These are phyloP conservation scores for Deilephila porcellus DNA, from an alignment of 2,888 invertebrate genomes.

Conservation along the genomic window DNA sequence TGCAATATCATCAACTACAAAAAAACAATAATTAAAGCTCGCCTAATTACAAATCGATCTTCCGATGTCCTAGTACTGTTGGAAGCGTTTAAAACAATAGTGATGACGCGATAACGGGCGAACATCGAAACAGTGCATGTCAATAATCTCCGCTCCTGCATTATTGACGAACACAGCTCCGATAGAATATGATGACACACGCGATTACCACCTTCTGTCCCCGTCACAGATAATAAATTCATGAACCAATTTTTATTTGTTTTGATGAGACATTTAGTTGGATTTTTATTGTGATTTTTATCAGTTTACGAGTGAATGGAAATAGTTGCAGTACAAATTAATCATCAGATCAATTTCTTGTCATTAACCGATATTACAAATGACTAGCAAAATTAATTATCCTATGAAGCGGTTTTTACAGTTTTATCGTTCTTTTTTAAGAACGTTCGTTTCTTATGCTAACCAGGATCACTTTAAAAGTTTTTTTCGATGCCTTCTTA, in stretches of 20 bases:
- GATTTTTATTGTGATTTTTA: conserved; percentile 48
- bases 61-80: conserved; percentile 63
- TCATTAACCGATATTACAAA: background rate
- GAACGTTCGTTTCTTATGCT: too few relatives aligned
- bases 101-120: conserved; percentile 73
- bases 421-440: too few relatives aligned
- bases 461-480: too few relatives aligned
- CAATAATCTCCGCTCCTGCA: conserved; percentile 77
- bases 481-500: too few relatives aligned
- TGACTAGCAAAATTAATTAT: too few relatives aligned
- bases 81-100: conserved; percentile 74
- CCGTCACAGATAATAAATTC: conserved; percentile 72
- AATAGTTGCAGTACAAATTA: background rate
- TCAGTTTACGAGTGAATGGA: conserved; percentile 48
- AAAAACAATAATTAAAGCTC: conserved; percentile 40
- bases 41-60: conserved; percentile 67
- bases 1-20: conserved; percentile 26
- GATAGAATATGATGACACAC: conserved; percentile 80
- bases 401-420: too few relatives aligned
- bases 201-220: conserved; percentile 69
- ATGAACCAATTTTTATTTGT: conserved; percentile 64
- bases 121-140: conserved; percentile 78
- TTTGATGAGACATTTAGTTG: conserved; percentile 62
- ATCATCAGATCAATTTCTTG: background rate
- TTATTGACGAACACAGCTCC: conserved; percentile 77